Percentiles rank a stretch among this genome's conserved stretches.
These are phyloP conservation scores for Asarcornis scutulata DNA, from an alignment of 2,113 vertebrate species.

Conservation along the genomic window DNA sequence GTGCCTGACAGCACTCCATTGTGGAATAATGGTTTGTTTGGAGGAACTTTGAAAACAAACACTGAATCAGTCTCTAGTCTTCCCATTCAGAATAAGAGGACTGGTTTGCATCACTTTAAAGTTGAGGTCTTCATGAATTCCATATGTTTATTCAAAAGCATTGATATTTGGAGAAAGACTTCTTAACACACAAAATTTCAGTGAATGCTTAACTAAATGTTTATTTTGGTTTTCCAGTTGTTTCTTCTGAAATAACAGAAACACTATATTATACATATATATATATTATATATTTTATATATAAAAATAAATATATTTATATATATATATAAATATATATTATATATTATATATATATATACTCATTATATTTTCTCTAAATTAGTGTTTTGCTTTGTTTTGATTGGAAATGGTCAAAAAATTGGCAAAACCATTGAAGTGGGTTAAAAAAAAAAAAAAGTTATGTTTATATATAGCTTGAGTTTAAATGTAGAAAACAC, in stretches of 20 bases:
- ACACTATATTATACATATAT: background rate
- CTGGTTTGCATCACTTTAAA: background rate
- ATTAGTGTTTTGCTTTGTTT: background rate
- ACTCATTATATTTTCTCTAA: background rate
- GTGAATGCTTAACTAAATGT: background rate
- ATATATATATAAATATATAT: too few relatives aligned
- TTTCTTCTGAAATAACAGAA: background rate
- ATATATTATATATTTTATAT: background rate
- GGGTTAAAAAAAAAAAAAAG: background rate
- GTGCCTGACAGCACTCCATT: accelerated
- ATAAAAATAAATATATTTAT: too few relatives aligned
- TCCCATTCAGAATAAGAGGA: background rate
- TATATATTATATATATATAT: too few relatives aligned
- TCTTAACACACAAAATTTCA: background rate
- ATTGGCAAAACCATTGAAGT: background rate
- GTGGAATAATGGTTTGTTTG: background rate
- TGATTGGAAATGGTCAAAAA: background rate
- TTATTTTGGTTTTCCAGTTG: background rate
- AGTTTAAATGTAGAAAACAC: background rate
- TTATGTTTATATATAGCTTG: background rate
- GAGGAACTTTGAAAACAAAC: background rate
- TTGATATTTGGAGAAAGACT: background rate
- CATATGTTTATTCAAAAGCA: background rate
- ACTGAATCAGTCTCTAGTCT: background rate
- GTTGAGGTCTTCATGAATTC: background rate